Evolutionary conservation across 2,113 vertebrate genomes (phyloP), one percentile per base, ranked within the genome.

Genomic region (Oxygymnocypris stewartii): DNA sequence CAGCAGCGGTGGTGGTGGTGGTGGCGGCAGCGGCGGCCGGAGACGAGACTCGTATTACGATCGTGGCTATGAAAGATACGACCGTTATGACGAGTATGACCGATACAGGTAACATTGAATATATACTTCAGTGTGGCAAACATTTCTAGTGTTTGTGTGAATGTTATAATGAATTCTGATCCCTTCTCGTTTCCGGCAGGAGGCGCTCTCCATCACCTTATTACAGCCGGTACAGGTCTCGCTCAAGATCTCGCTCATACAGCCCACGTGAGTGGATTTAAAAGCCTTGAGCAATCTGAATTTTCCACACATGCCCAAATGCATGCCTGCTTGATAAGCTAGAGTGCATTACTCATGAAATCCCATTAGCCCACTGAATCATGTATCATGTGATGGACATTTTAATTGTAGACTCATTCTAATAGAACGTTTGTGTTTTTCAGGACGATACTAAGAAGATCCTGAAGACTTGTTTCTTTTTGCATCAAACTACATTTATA

Each of bases 191-290:
- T 28, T 65, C 25, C 87, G 94, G 92, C 87, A 92, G 96, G 92
- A 96, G 96, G 91, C 95, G 96, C 91, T 97, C 97, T 44, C 97
- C 97, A 25, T 98, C 97, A 18, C 97, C 96, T 5, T 97, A 98
- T 71, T 97, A 98, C 91, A 97, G 96, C 89, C 94, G 96, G 54
- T 97, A 97, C 90, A 95, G 97, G 92, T 97, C 96, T 40, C 95
- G 96, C 79, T 98, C 96, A 51, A 92, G 97, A 91, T 98, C 97
- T 85, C 97, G 96, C 89, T 98, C 97, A 61, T 97, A 97, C 89
- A 98, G 97, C 90, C 97, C 97, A 92, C 94, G 97, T 98, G 93
- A 92, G 97, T 96, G 8, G 42, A 47, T 76, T 75, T 63, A 63
- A 37, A 65, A 59, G 61, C 80, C 57, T 31, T 76, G 28, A 86